Conservation (phyloP, 2,113 vertebrate species). For the Bubo blakistoni region DNA sequence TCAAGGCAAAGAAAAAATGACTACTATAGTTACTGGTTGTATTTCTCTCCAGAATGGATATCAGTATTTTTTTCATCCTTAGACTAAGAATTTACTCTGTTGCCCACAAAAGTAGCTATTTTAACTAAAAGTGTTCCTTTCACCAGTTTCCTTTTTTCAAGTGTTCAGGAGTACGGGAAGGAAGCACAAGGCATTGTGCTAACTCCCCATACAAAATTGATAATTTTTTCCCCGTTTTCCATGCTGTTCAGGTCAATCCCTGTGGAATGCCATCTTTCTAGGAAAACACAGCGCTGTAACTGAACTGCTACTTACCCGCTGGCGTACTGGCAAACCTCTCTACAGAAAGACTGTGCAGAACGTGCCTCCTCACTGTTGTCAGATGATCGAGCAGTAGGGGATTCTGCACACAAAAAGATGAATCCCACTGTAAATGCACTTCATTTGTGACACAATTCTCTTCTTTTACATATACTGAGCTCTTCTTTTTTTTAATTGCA, state of each 20-base stretch:
- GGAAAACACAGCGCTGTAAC: rapidly evolving
- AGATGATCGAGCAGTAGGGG: slow-evolving; percentile 57
- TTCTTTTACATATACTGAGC: not conserved
- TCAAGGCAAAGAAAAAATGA: not conserved
- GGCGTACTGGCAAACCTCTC: slow-evolving; percentile 76
- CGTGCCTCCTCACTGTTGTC: slow-evolving; percentile 83
- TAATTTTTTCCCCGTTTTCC: not conserved
- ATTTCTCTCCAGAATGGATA: not conserved
- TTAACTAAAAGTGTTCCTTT: not conserved
- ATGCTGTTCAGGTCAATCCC: not conserved
- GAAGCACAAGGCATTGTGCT: not conserved
- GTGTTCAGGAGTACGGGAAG: not conserved
- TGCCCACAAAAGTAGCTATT: not conserved
- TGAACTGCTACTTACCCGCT: slow-evolving; percentile 74
- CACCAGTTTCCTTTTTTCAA: not conserved
- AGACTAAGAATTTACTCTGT: not conserved
- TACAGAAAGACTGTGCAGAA: slow-evolving; percentile 80
- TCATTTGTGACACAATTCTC: not conserved
- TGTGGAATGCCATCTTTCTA: not conserved
- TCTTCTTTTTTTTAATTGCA: not conserved
- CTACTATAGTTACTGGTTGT: not conserved
- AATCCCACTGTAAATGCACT: not conserved
- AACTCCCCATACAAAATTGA: not conserved
- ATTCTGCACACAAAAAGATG: slow-evolving; percentile 70
- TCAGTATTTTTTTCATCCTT: not conserved